Evolutionary conservation across 1,140 invertebrate species (phyloP).

Genomic region (Plectrocnemia conspersa): DNA sequence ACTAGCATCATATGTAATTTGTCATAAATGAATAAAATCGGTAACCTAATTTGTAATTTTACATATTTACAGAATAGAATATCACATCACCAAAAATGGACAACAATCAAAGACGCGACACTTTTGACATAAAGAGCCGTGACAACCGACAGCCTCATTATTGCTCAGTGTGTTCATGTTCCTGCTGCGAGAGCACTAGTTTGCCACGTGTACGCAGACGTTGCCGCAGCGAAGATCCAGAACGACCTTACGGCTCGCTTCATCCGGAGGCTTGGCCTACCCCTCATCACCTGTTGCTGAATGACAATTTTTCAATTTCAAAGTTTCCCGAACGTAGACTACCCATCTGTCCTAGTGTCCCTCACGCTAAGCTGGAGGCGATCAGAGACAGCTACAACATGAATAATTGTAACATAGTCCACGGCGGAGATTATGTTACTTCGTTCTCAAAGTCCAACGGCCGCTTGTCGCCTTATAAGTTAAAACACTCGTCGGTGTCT

Average conservation of each 20-base stretch:
- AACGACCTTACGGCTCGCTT: slow-evolving; percentile 12
- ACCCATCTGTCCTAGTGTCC: slow-evolving; percentile 2
- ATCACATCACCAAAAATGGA: slow-evolving; percentile 29
- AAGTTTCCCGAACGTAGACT: neutral
- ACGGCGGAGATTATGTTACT: slow-evolving; percentile 2
- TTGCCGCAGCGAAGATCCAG: slow-evolving; percentile 28
- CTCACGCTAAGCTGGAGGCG: neutral
- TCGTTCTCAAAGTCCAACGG: neutral
- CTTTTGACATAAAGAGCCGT: slow-evolving; percentile 3
- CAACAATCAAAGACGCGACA: slow-evolving; percentile 4
- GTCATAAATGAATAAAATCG: too few relatives aligned
- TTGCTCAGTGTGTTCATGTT: slow-evolving; percentile 20
- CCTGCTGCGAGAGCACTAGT: slow-evolving; percentile 15
- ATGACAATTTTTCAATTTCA: slow-evolving; percentile 10
- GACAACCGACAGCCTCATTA: slow-evolving; percentile 14
- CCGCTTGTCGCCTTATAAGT: slow-evolving; percentile 2
- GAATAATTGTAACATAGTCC: neutral
- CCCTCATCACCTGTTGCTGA: neutral
- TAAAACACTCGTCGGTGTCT: too few relatives aligned
- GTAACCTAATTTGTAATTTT: too few relatives aligned
- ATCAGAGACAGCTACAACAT: neutral
- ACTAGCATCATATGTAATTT: too few relatives aligned
- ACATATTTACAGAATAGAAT: too few relatives aligned
- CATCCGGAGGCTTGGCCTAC: neutral
- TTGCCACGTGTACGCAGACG: slow-evolving; percentile 13